Evolutionary conservation across 1,140 invertebrate species (phyloP), one percentile per base, ranked within the genome.

Genomic region (Periplaneta americana): DNA sequence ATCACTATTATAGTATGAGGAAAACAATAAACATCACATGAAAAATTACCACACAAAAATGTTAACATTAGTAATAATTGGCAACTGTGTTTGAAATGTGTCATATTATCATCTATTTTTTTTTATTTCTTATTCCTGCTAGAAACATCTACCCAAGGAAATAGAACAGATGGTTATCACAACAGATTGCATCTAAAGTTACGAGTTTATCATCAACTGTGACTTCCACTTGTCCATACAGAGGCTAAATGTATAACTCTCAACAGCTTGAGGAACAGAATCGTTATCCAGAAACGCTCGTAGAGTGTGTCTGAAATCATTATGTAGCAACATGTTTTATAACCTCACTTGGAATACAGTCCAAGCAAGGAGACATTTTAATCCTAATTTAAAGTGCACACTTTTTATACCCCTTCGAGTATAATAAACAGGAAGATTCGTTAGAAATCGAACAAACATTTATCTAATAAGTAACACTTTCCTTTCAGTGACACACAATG

Each of bases 11-110:
- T 28, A 66, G 22, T 66, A 66, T 28, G 6, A 66, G 22, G 6
- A n/a, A 66, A 66, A 66, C 48, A 66, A 66, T 28, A 78, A 78
- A 78, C 76, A 78, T 78, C 76, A 78, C 17, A 78, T 78, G 32
- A 34, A 76, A 76, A 34, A 76, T 33, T 39, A 78, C 76, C 76
- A 78, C 35, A 78, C 34, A 78, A 39, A 78, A 28, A 10, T 28
- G 28, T 34, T 36, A 78, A 78, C 34, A 31, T 28, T 9, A 1
- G 9, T 78, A 78, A 36, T 28, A n/a, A 78, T 37, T 36, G 36
- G 36, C 76, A 36, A 39, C 34, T 78, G 17, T 78, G 48, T 66
- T 66, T 66, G 48, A 66, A 66, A 66, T n/a, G 13, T 66, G 48
- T 66, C 13, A 28, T 3, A 78, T 11, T 28, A 78, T 28, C 28